These are phyloP conservation scores for Carposina sasakii DNA, from an alignment of 1,140 invertebrate species.

Conservation along the genomic window DNA sequence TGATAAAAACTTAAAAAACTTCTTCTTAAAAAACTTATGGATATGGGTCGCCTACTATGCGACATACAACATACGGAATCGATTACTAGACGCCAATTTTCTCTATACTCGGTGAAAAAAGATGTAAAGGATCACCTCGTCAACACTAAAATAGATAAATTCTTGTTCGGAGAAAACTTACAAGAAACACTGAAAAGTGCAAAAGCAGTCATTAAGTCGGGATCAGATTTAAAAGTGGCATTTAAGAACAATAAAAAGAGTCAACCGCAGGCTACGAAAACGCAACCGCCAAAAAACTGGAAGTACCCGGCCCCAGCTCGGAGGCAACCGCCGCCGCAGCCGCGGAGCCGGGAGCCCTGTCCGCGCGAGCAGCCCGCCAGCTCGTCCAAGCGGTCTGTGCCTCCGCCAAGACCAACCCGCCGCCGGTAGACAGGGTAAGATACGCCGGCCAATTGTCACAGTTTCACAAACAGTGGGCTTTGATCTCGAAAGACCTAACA, in stretches of 20 bases:
- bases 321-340: neutral
- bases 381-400: conserved; percentile 1
- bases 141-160: neutral
- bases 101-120: neutral
- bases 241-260: neutral
- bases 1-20: neutral
- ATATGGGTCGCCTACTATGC: neutral
- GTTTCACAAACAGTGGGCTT: conserved; percentile 4
- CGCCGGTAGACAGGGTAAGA: neutral
- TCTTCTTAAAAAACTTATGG: conserved; percentile 1
- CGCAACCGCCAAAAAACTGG: neutral
- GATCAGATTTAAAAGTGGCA: neutral
- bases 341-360: neutral
- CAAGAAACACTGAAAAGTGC: neutral
- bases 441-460: neutral
- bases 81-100: neutral
- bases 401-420: neutral
- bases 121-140: neutral
- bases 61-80: conserved; percentile 3
- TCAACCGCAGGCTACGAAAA: neutral
- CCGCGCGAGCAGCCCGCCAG: conserved; percentile 3
- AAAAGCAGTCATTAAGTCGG: neutral
- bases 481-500: neutral
- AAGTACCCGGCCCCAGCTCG: neutral
- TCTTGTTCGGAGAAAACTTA: neutral